Evolutionary conservation across 2,797 vertebrate genomes (phyloP).

Genomic region (Epinephelus awoara): DNA sequence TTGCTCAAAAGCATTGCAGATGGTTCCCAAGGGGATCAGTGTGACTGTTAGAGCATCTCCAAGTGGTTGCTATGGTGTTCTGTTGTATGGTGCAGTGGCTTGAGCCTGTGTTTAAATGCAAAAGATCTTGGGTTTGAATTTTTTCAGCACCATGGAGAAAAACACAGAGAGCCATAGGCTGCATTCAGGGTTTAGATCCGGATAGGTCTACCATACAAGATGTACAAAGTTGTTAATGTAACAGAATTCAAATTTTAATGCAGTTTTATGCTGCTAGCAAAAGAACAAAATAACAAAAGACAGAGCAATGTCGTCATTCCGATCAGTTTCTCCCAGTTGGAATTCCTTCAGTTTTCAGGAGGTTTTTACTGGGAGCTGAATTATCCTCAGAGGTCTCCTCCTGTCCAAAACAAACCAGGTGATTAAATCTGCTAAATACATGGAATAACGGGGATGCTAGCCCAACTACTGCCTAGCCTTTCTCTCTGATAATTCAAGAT

Average conservation of each 20-base stretch:
- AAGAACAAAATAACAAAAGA: too few species aligned
- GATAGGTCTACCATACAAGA: neutral
- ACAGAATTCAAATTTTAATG: neutral
- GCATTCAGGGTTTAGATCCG: neutral
- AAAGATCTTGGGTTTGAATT: neutral
- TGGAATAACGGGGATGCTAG: too few species aligned
- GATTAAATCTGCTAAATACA: too few species aligned
- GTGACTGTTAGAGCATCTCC: neutral
- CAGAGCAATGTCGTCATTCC: too few species aligned
- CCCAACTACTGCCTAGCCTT: too few species aligned
- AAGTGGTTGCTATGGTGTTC: neutral
- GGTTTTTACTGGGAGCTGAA: too few species aligned
- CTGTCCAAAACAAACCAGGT: too few species aligned
- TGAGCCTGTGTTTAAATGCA: neutral
- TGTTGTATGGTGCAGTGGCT: neutral
- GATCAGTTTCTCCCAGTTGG: too few species aligned
- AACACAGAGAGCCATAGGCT: neutral
- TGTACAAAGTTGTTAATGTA: neutral
- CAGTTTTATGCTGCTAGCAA: too few species aligned
- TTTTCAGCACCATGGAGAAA: conserved; percentile 23
- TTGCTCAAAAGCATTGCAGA: neutral
- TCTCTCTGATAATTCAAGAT: too few species aligned
- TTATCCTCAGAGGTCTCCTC: too few species aligned
- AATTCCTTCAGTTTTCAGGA: too few species aligned
- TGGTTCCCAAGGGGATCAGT: neutral